Conservation (phyloP, 2,888 invertebrate species). For the Eupithecia pulchellata region DNA sequence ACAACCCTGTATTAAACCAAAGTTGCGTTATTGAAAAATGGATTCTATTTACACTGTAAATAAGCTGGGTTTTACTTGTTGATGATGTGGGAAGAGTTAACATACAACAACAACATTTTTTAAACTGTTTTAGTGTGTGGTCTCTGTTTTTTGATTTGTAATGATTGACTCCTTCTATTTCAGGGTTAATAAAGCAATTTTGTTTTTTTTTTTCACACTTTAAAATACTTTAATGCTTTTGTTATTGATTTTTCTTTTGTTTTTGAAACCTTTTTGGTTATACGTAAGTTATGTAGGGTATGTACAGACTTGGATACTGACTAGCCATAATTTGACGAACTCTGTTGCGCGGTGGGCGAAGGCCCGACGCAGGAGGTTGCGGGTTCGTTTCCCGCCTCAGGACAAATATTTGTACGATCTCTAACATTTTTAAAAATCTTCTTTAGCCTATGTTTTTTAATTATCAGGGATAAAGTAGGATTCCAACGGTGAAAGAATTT, state of each 20-base stretch:
- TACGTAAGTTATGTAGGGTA: neutral
- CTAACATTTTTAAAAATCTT: too few species aligned
- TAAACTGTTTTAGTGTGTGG: constrained; percentile 37
- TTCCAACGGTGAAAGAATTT: too few species aligned
- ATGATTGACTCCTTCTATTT: constrained; percentile 35
- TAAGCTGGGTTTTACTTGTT: constrained; percentile 23
- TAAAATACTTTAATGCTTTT: constrained; percentile 11
- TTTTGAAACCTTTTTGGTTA: neutral
- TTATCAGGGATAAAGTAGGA: too few species aligned
- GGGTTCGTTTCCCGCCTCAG: too few species aligned
- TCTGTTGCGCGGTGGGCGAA: too few species aligned
- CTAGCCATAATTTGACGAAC: too few species aligned
- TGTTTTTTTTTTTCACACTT: constrained; percentile 25
- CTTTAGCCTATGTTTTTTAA: too few species aligned
- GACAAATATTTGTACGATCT: too few species aligned
- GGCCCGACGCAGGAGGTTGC: too few species aligned
- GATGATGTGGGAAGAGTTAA: neutral
- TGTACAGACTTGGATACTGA: too few species aligned
- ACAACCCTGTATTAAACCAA: constrained; percentile 7
- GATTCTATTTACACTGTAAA: neutral
- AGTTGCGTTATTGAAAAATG: neutral
- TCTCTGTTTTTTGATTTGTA: constrained; percentile 33
- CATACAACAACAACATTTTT: constrained; percentile 13
- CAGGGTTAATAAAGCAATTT: constrained; percentile 31
- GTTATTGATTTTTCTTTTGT: constrained; percentile 1